These are phyloP conservation scores for Pristionchus japonicus DNA, from an alignment of 2,888 invertebrate genomes.

Conservation along the genomic window DNA sequence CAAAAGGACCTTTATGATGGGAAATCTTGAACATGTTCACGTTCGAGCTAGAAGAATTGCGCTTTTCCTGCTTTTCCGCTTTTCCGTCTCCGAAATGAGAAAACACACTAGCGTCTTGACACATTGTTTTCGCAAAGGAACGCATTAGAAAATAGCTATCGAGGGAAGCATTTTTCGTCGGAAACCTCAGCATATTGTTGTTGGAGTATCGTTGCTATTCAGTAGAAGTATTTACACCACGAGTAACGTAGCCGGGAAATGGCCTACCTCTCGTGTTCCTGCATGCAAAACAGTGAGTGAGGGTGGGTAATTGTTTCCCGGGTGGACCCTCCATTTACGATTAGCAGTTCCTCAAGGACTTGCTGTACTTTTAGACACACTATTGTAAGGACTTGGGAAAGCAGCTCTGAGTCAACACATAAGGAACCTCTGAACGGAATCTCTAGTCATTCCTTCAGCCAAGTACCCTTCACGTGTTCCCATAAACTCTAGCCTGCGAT, in stretches of 20 bases:
- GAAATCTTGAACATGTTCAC: background rate
- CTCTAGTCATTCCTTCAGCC: background rate
- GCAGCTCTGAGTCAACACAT: background rate
- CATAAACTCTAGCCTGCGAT: background rate
- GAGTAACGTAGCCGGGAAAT: background rate
- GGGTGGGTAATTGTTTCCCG: background rate
- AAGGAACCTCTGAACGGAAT: background rate
- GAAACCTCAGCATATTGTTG: background rate
- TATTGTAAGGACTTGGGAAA: too few species aligned
- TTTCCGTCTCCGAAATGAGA: background rate
- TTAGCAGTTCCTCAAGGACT: background rate
- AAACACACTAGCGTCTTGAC: background rate
- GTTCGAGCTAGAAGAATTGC: background rate
- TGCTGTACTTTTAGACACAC: too few species aligned
- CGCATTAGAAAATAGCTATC: background rate
- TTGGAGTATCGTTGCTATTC: background rate
- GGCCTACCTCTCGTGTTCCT: background rate
- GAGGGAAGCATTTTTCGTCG: background rate
- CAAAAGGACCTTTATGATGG: background rate
- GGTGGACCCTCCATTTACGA: background rate
- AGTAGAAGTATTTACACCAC: background rate
- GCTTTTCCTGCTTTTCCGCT: background rate
- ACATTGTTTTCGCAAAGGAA: background rate
- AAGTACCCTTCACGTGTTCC: background rate
- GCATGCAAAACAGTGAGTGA: background rate